Base-by-base conservation (phyloP, 2,888 invertebrate species). In the Stratiomys singularior region DNA sequence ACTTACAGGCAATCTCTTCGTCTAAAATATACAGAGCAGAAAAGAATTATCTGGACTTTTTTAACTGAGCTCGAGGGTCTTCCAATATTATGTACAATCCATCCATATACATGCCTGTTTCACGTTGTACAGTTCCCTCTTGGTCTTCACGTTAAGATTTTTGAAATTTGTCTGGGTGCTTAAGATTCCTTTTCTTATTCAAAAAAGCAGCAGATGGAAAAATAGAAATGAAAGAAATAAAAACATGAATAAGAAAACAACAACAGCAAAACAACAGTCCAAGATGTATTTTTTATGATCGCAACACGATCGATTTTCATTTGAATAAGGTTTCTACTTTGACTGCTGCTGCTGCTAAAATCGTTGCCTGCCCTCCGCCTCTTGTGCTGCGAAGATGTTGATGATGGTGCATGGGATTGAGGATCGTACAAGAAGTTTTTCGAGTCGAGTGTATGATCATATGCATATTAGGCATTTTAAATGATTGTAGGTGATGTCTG, bases 221-320 rank as follows among this genome's bases (percentile, higher is more conserved):
- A 66, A 66, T 66, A 18, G 13, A 72, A 72, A 52, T 52, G 52
- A 18, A 15, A 52, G 52, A 56, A 56, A 72, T n/a, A 72, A 25
- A 72, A 52, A 72, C 15, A 23, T n/a, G 23, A 18, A 72, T 37
- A 52, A 37, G 13, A 37, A 37, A 37, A 37, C 37, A 37, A 37
- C 37, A 37, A 37, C 37, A 37, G 37, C 37, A 5, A 37, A 3
- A 37, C 5, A 37, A 37, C 37, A 37, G 37, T 37, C 37, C 37
- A 37, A 37, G 37, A 37, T 9, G 37, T 37, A 37, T 56, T 72
- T 72, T 72, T 52, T 72, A 56, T 30, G 71, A 56, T 56, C 56
- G 52, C 56, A 56, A 56, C 52, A 72, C 71, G 56, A 72, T 72
- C 71, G 56, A 72, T 72, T 72, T 72, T 56, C 71, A 56, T 72